Evolutionary conservation across 2,888 invertebrate genomes (phyloP).

Genomic region (Diarsia brunnea): DNA sequence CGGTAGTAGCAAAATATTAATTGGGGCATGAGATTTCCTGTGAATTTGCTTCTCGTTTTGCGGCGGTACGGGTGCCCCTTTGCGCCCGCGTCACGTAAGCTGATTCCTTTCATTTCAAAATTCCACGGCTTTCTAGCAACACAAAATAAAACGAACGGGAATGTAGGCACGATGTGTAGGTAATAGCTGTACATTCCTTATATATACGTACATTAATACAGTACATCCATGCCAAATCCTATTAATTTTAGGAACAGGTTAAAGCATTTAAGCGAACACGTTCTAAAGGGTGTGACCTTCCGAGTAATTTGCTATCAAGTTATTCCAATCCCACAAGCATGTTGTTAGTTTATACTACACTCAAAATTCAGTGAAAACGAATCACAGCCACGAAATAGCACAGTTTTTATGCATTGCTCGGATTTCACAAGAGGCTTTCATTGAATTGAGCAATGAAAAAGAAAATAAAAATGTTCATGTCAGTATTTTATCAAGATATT

Average conservation of each 20-base stretch:
- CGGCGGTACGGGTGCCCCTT: conserved; percentile 52
- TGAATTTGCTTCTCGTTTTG: conserved; percentile 71
- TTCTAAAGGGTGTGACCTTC: conserved; percentile 3
- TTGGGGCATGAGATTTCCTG: conserved; percentile 74
- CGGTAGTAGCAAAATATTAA: conserved; percentile 69
- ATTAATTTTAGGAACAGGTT: conserved; percentile 42
- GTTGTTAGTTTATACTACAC: conserved; percentile 28
- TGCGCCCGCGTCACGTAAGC: conserved; percentile 65
- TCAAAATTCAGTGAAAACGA: conserved; percentile 29
- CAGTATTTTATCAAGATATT: conserved; percentile 31
- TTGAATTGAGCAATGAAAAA: conserved; percentile 37
- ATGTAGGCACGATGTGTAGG: conserved; percentile 34
- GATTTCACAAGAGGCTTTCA: conserved; percentile 44
- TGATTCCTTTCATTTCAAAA: conserved; percentile 65
- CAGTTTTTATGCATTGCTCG: conserved; percentile 39
- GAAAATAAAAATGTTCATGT: conserved; percentile 28
- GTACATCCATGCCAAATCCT: conserved; percentile 21
- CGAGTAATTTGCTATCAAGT: conserved; percentile 24
- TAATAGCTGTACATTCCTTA: conserved; percentile 42
- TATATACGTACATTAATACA: conserved; percentile 10
- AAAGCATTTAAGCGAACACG: conserved; percentile 17
- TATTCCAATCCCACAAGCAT: conserved; percentile 28
- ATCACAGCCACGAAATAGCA: not conserved
- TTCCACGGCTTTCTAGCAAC: conserved; percentile 50
- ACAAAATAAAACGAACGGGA: conserved; percentile 50